Base-by-base conservation (phyloP, 2,888 invertebrate species). In the Apotomis betuletana region DNA sequence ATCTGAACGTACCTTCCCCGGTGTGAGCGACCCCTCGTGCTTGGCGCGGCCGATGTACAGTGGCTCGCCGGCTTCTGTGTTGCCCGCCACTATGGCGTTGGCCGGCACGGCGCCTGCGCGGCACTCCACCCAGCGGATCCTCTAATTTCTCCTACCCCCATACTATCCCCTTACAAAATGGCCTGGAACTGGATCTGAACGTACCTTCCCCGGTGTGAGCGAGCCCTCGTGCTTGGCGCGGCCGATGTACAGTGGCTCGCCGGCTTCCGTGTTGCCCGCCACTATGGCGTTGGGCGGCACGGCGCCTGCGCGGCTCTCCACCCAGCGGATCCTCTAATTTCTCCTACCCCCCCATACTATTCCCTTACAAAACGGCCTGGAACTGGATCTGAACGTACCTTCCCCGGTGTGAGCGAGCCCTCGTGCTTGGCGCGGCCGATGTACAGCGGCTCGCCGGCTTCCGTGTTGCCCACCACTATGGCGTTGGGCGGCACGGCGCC, bases 151-250 rank as follows among this genome's bases (percentile, higher is more conserved):
- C 15, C 15, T 15, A 15, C 15, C 15, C 15, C 15, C 15, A 15
- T 15, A 15, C 15, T 15, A 15, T 15, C 1, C 15, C 15, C 15
- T 15, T 15, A 15, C 15, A 15, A 15, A 15, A 41, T 41, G 41
- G 41, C 5, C 41, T 41, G 41, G 41, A 5, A 41, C 41, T 5
- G 6, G 41, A 15, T 15, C 6, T 41, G 41, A 41, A 5, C 5
- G 9, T 80, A 95, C 91, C 88, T 95, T 94, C 74, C 95, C 95
- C 15, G 95, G 94, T 67, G 95, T 92, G 71, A 94, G 78, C 0
- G 94, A 94, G 3, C 94, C 94, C 75, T 94, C 92, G 77, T 94
- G 91, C 69, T 87, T 87, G 8, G 93, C 94, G 75, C 95, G 87
- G 69, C 94, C 95, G 5, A 94, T 87, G 80, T 94, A 95, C 60